Base-by-base conservation (phyloP, 2,113 vertebrate genomes). In the Ondatra zibethicus region DNA sequence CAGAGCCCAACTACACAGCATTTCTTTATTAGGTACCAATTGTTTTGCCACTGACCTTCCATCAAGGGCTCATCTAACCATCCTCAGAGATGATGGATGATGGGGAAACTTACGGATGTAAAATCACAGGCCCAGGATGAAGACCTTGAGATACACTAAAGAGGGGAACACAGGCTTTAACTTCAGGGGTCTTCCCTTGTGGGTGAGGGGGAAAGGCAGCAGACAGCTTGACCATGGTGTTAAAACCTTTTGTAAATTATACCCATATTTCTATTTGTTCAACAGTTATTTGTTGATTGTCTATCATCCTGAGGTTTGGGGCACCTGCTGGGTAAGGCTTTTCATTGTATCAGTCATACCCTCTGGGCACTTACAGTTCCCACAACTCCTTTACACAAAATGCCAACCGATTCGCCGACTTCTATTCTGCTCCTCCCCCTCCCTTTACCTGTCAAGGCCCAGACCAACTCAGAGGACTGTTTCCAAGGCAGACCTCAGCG, bases 231-330 rank as follows among this genome's bases (percentile, higher is more conserved):
- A 77, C 72, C 12, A 68, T 50, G 88, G 80, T n/a, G 36, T 93
- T 82, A 93, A n/a, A 29, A 84, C 45, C 63, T 73, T 88, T 63
- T 45, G 50, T 88, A 76, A 72, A 45, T 45, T 21, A 66, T 47
- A 27, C 29, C 4, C 33, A 16, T 72, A n/a, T 96, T 85, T 73
- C 63, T 65, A 75, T n/a, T 96, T 87, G 72, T 77, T 91, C 89
- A 75, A 85, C 63, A 80, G 63, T 39, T 33, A 65, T 31, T 76
- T 89, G 86, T 29, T 85, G 78, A 84, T 33, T n/a, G 75, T 29
- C 55, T 87, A 5, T 81, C 88, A 39, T 9, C 8, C 5, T 52
- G 76, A 92, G 47, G 63, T 12, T 84, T 55, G 36, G 31, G 61
- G 36, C 27, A 80, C n/a, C 65, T 1, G 39, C 33, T 77, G 45